These are phyloP conservation scores for Colletes latitarsis DNA, from an alignment of 1,140 invertebrate genomes.

Conservation along the genomic window DNA sequence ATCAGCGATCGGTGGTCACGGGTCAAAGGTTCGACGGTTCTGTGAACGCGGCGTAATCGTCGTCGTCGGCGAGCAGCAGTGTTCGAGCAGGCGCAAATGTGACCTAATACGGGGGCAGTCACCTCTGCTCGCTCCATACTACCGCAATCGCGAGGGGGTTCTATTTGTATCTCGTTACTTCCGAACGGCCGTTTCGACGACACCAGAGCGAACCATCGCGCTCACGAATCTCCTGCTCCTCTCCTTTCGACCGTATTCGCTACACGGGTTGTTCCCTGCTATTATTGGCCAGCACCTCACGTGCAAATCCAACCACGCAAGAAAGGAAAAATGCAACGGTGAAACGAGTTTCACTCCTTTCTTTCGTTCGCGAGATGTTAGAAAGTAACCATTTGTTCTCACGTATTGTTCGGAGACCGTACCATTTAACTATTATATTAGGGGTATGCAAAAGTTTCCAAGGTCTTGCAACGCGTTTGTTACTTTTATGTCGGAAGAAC, in stretches of 20 bases:
- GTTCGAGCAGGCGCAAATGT: constrained; percentile 62
- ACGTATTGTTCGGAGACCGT: too few species aligned
- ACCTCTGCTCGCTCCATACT: constrained; percentile 61
- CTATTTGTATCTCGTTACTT: constrained; percentile 78
- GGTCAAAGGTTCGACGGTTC: constrained; percentile 56
- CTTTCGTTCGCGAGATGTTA: too few species aligned
- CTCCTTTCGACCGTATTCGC: background rate
- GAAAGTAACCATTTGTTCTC: too few species aligned
- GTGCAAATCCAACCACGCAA: background rate
- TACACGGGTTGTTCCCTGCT: background rate
- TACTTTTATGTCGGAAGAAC: too few species aligned
- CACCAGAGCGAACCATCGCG: constrained; percentile 31
- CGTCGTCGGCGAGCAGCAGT: constrained; percentile 11
- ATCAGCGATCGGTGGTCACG: constrained; percentile 26
- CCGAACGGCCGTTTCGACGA: constrained; percentile 57
- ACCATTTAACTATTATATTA: too few species aligned
- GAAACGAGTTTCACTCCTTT: background rate
- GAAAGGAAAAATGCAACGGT: too few species aligned
- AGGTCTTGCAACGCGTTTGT: too few species aligned
- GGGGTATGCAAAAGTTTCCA: too few species aligned
- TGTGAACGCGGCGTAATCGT: constrained; percentile 55
- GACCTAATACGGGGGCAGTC: constrained; percentile 72
- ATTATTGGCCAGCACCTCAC: background rate
- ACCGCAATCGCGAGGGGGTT: constrained; percentile 68
- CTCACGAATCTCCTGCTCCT: background rate